These are phyloP conservation scores for Aegotheles bennettii DNA, from an alignment of 2,113 vertebrate genomes.

Conservation along the genomic window DNA sequence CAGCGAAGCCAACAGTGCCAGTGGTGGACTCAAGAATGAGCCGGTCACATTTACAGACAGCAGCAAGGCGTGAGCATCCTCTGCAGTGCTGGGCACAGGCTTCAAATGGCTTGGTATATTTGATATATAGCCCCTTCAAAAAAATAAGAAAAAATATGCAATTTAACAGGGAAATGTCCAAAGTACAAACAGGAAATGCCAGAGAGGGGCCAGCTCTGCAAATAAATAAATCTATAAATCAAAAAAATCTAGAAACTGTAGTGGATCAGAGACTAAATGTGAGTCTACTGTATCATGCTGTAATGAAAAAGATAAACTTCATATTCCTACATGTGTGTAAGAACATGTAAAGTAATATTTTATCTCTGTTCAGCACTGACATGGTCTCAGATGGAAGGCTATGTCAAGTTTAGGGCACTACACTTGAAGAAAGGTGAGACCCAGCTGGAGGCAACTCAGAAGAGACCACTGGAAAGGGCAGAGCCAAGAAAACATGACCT, in stretches of 20 bases:
- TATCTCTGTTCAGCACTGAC: background rate
- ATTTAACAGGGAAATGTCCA: background rate
- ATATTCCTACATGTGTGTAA: background rate
- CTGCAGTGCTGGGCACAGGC: background rate
- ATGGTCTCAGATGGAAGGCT: background rate
- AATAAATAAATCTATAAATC: background rate
- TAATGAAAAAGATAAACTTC: background rate
- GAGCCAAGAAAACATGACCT: background rate
- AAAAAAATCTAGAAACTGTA: background rate
- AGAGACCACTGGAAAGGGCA: background rate
- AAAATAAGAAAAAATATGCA: background rate
- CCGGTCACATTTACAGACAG: background rate
- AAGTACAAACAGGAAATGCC: background rate
- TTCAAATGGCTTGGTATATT: background rate
- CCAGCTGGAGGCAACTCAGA: background rate
- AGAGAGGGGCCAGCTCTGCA: background rate
- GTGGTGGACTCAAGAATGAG: background rate
- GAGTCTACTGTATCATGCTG: background rate
- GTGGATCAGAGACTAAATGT: background rate
- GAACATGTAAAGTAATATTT: background rate
- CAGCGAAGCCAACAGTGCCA: fast-evolving
- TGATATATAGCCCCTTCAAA: background rate
- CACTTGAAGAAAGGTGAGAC: background rate
- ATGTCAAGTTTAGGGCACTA: background rate
- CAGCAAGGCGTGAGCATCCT: background rate